phyloP scores from a whole-genome alignment of 2,113 vertebrate species.

The Bos taurus region ARS-UCD2.0 NC_037330.1:118606501-118607000 shows the following conservation, averaged over 20 bases:
- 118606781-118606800: background rate
- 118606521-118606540: fast-evolving
- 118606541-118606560: fast-evolving
- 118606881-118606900: too few species aligned
- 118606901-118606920: background rate
- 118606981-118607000: background rate
- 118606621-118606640: fast-evolving
- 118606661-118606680: fast-evolving
- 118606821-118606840: fast-evolving
- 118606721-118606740: fast-evolving
- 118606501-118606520: background rate
- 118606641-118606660: fast-evolving
- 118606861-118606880: background rate
- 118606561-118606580: fast-evolving
- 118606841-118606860: fast-evolving
- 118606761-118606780: background rate
- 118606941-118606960: background rate
- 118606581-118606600: too few species aligned
- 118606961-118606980: background rate
- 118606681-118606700: fast-evolving
- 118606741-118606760: background rate
- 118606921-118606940: too few species aligned
- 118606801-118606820: fast-evolving
- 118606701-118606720: fast-evolving
- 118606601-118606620: fast-evolving